Percentiles rank a stretch among this genome's conserved stretches.
Evolutionary conservation across 2,113 vertebrate genomes (phyloP).

Genomic region (Tauraco erythrolophus): DNA sequence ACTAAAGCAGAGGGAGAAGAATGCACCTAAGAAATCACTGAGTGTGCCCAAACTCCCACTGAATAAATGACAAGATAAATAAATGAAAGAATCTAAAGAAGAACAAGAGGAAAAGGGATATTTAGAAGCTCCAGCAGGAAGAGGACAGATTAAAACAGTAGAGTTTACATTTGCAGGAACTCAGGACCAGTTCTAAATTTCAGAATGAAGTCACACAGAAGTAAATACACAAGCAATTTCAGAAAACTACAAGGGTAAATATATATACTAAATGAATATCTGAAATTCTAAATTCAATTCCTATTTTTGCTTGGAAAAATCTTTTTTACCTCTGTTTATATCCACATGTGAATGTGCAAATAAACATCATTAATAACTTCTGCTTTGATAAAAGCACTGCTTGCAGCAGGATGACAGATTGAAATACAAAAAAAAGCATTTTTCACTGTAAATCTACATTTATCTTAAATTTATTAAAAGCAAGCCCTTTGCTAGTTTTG

Average conservation of each 20-base stretch:
- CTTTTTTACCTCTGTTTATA: not conserved
- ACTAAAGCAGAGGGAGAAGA: not conserved
- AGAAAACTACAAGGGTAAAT: not conserved
- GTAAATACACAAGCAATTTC: not conserved
- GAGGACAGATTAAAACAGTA: not conserved
- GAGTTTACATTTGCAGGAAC: not conserved
- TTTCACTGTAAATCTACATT: not conserved
- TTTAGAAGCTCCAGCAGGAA: not conserved
- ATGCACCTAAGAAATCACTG: not conserved
- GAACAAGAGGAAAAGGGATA: not conserved
- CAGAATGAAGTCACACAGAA: not conserved
- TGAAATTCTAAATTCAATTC: not conserved
- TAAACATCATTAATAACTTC: not conserved
- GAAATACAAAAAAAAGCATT: not conserved
- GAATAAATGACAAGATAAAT: not conserved
- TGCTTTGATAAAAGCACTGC: not conserved
- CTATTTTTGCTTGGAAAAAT: not conserved
- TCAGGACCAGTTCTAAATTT: not conserved
- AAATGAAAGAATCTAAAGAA: not conserved
- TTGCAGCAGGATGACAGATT: not conserved
- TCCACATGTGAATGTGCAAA: not conserved
- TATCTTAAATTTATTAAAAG: not conserved
- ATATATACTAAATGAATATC: not conserved
- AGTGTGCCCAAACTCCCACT: not conserved
- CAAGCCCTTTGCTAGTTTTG: not conserved